Conservation (phyloP, 2,113 vertebrate species). For the Tenrec ecaudatus region DNA sequence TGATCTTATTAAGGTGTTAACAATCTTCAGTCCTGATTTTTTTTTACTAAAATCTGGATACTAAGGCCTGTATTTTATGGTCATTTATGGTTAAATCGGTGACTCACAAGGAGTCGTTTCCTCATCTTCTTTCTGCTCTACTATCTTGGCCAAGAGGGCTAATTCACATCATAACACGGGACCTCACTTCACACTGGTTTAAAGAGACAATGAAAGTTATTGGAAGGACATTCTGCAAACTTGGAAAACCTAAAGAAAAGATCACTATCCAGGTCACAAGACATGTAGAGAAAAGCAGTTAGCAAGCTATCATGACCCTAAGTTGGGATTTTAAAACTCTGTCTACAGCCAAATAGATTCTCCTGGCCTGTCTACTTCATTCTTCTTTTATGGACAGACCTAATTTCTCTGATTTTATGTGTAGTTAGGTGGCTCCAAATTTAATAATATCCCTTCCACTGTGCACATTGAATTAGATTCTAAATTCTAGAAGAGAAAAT, state of each 20-base stretch:
- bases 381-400: not conserved
- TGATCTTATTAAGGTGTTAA: not conserved
- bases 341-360: not conserved
- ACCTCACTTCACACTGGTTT: slow-evolving; percentile 25
- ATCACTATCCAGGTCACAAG: not conserved
- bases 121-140: not conserved
- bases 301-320: not conserved
- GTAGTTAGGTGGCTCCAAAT: not conserved
- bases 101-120: not conserved
- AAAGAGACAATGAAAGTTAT: slow-evolving; percentile 38
- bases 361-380: not conserved
- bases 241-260: slow-evolving; percentile 14
- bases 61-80: not conserved
- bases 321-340: not conserved
- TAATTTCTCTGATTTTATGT: not conserved
- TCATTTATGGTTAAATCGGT: slow-evolving; percentile 26
- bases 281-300: not conserved
- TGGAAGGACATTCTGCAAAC: slow-evolving; percentile 16
- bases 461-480: not conserved
- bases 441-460: not conserved
- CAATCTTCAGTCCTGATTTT: not conserved
- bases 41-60: not conserved
- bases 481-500: not conserved
- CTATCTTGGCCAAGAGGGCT: not conserved
- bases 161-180: slow-evolving; percentile 17